phyloP scores from a whole-genome alignment of 2,113 vertebrate species.

The Promerops cafer region DNA sequence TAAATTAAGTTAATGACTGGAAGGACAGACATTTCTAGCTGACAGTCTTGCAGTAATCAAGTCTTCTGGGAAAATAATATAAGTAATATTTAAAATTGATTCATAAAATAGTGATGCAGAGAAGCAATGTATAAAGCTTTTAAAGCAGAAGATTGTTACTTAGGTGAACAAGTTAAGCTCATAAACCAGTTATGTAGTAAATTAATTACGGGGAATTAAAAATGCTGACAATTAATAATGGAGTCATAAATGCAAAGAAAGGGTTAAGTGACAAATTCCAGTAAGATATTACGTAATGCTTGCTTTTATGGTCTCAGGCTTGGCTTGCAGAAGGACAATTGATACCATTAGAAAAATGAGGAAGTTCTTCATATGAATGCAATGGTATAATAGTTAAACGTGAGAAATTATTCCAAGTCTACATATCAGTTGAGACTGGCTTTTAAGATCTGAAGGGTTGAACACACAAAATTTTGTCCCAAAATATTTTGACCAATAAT shows the following conservation, averaged over 20 bases:
- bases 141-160: neutral
- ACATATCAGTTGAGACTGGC: rapidly evolving
- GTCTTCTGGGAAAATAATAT: neutral
- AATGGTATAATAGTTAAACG: neutral
- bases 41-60: neutral
- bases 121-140: neutral
- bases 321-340: neutral
- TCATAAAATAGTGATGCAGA: neutral
- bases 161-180: neutral
- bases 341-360: neutral
- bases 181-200: neutral
- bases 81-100: neutral
- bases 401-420: neutral
- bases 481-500: neutral
- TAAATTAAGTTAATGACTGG: neutral
- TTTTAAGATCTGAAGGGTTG: neutral
- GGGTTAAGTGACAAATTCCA: neutral
- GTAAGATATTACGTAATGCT: neutral
- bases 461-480: neutral
- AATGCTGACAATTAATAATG: neutral
- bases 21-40: neutral
- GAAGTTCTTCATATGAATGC: neutral
- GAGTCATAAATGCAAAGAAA: neutral
- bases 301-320: neutral
- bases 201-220: neutral